Evolutionary conservation across 2,888 invertebrate genomes (phyloP).

Genomic region (Sphaeridia pumilis): DNA sequence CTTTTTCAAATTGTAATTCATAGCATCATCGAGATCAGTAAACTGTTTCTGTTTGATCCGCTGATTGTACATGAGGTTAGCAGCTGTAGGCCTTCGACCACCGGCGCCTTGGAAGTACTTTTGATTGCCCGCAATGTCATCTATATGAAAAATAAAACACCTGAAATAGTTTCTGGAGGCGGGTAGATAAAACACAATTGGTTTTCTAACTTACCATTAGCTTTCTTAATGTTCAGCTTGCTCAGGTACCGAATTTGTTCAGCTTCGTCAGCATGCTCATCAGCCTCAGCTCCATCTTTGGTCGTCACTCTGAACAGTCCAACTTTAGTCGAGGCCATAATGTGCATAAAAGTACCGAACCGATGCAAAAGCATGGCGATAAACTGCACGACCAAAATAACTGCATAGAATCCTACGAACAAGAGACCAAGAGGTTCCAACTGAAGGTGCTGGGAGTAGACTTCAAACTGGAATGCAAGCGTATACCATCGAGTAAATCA

Average conservation of each 20-base stretch:
- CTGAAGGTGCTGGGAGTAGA: slow-evolving; percentile 22
- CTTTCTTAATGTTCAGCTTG: background rate
- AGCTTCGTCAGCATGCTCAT: background rate
- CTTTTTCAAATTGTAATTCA: too few species aligned
- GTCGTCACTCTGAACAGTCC: slow-evolving; percentile 14
- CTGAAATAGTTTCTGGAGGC: background rate
- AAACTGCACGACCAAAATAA: slow-evolving; percentile 29
- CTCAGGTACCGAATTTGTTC: background rate
- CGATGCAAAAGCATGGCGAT: slow-evolving; percentile 30
- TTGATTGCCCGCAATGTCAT: too few species aligned
- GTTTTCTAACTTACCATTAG: background rate
- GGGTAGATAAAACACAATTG: background rate
- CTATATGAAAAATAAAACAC: too few species aligned
- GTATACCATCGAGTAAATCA: background rate
- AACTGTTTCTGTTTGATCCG: too few species aligned
- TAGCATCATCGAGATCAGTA: too few species aligned
- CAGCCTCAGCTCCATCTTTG: background rate
- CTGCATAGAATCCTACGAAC: slow-evolving; percentile 30
- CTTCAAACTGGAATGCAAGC: slow-evolving; percentile 5
- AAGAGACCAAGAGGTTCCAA: slow-evolving; percentile 42
- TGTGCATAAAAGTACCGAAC: slow-evolving; percentile 29
- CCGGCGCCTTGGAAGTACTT: too few species aligned
- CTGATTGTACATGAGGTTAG: too few species aligned
- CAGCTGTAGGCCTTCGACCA: too few species aligned
- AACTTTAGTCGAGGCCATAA: slow-evolving; percentile 26